Conservation (phyloP, 2,113 vertebrate species). For the Thalassarche chlororhynchos region DNA sequence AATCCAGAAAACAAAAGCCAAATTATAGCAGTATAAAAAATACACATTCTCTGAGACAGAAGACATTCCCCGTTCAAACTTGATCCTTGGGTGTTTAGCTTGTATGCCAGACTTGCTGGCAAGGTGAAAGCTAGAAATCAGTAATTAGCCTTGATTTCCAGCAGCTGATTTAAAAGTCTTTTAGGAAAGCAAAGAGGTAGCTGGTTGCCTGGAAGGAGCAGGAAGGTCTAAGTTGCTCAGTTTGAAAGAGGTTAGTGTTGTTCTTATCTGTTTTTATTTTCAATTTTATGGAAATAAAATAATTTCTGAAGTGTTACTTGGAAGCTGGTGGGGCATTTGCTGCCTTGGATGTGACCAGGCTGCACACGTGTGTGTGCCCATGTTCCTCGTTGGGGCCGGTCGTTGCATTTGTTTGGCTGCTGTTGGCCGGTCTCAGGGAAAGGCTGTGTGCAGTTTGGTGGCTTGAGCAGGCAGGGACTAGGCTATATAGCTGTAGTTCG, state of each 20-base stretch:
- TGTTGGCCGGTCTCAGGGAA: background rate
- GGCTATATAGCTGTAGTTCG: background rate
- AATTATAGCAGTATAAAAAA: background rate
- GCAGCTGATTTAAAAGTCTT: background rate
- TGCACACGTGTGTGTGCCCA: accelerated
- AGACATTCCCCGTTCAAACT: background rate
- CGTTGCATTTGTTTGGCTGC: accelerated
- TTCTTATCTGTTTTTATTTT: accelerated
- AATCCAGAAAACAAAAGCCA: background rate
- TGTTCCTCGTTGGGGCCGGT: background rate
- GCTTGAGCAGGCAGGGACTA: accelerated
- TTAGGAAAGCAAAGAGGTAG: accelerated
- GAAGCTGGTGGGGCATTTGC: accelerated
- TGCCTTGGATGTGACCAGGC: background rate
- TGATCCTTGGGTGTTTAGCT: background rate
- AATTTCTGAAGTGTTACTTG: background rate
- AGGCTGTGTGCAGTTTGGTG: accelerated
- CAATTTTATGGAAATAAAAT: accelerated
- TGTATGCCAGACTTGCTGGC: background rate
- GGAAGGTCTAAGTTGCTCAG: accelerated
- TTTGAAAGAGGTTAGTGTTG: background rate
- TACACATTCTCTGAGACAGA: background rate
- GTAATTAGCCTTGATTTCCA: background rate
- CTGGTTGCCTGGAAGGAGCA: accelerated
- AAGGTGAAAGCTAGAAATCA: background rate